Evolutionary conservation across 2,113 vertebrate genomes (phyloP).

Genomic region (Astatotilapia flaviijosephi): DNA sequence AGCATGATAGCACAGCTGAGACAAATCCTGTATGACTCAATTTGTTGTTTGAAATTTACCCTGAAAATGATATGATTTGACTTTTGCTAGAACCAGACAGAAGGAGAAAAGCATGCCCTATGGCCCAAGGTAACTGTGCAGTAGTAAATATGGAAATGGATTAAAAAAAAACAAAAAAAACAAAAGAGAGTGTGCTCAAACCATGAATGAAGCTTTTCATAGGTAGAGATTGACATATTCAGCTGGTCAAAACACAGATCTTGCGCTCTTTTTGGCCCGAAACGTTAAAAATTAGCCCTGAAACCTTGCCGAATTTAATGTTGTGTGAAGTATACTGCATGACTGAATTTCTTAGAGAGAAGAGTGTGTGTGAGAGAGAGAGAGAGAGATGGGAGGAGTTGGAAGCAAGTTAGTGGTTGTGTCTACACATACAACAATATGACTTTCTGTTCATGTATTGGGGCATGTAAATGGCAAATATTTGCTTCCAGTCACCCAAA

Average conservation of each 20-base stretch:
- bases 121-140: not conserved
- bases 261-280: not conserved
- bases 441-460: not conserved
- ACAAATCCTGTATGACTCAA: fast-evolving
- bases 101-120: not conserved
- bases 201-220: not conserved
- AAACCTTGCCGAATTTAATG: conserved; percentile 12
- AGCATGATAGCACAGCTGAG: not conserved
- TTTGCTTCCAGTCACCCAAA: not conserved
- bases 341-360: not conserved
- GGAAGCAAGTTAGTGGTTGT: not conserved
- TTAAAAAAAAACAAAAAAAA: fast-evolving
- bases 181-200: fast-evolving
- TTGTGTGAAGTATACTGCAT: conserved; percentile 21
- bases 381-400: not conserved
- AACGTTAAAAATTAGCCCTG: fast-evolving
- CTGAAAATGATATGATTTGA: not conserved
- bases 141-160: fast-evolving
- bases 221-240: fast-evolving
- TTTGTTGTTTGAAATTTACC: not conserved
- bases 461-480: not conserved
- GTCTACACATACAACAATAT: conserved; percentile 27
- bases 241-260: not conserved
- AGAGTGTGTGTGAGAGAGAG: not conserved
- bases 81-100: not conserved